Evolutionary conservation across 2,797 vertebrate species (phyloP).

Genomic region (Natrix natrix): DNA sequence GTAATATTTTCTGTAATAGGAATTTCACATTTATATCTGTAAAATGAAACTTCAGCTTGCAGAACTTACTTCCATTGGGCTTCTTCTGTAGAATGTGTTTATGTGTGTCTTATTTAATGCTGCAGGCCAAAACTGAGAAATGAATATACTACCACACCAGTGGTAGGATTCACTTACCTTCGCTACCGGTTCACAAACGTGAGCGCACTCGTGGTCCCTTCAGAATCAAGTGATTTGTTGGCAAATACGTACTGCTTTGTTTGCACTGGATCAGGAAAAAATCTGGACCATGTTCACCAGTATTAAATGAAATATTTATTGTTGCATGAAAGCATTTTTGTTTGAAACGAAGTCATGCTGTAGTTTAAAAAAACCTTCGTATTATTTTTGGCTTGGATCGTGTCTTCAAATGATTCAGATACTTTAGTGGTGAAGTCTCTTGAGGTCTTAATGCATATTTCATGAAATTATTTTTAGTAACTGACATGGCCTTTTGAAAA

Average conservation of each 20-base stretch:
- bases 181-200: no score
- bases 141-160: neutral
- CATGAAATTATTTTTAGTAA: conserved; percentile 54
- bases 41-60: neutral
- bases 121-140: neutral
- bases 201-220: neutral
- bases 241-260: neutral
- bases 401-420: conserved; percentile 27
- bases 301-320: neutral
- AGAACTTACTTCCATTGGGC: neutral
- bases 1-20: neutral
- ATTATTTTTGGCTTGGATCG: conserved; percentile 29
- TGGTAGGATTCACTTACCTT: no score
- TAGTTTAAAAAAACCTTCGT: neutral
- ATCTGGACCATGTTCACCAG: neutral
- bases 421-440: conserved; percentile 20
- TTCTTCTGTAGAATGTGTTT: neutral
- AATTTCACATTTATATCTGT: neutral
- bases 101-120: neutral
- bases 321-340: neutral
- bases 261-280: neutral
- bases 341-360: conserved; percentile 26
- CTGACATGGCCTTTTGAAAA: conserved; percentile 48
- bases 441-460: conserved; percentile 46
- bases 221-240: neutral